Evolutionary conservation across 2,113 vertebrate species (phyloP).

Genomic region (Gnathonemus longibarbis): DNA sequence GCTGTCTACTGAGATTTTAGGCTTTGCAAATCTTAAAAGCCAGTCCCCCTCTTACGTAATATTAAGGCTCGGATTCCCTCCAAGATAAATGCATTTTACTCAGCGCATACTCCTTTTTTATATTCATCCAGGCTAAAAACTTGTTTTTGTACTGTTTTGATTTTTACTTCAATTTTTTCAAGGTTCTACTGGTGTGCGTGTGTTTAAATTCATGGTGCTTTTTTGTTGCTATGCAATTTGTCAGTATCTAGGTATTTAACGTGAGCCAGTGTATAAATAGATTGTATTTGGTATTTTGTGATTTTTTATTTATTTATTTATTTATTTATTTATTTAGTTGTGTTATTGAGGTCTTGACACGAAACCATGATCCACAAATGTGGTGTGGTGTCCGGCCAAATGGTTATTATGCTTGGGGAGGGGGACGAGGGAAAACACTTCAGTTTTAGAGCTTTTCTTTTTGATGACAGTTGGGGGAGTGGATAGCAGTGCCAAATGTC

Average conservation of each 20-base stretch:
- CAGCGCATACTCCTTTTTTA: not conserved
- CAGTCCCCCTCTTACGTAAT: not conserved
- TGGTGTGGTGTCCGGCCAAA: not conserved
- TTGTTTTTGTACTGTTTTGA: not conserved
- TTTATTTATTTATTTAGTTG: not conserved
- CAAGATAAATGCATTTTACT: not conserved
- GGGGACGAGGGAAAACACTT: not conserved
- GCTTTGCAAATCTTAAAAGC: constrained; percentile 37
- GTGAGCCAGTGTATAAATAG: not conserved
- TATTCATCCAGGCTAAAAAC: not conserved
- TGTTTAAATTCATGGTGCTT: not conserved
- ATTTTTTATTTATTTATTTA: not conserved
- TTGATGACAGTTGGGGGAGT: constrained; percentile 49
- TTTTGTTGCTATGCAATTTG: not conserved
- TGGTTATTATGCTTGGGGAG: constrained; percentile 15
- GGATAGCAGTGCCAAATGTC: constrained; percentile 53
- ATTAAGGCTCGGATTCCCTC: not conserved
- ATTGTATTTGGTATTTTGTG: not conserved
- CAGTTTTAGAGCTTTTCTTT: not conserved
- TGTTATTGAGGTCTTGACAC: constrained; percentile 15
- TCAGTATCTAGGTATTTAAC: not conserved
- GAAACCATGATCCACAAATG: constrained; percentile 30
- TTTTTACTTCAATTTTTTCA: not conserved
- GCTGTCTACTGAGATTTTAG: constrained; percentile 1
- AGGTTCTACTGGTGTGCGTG: not conserved